These are phyloP conservation scores for Catamblyrhynchus diadema DNA, from an alignment of 2,797 vertebrate genomes.

Conservation along the genomic window DNA sequence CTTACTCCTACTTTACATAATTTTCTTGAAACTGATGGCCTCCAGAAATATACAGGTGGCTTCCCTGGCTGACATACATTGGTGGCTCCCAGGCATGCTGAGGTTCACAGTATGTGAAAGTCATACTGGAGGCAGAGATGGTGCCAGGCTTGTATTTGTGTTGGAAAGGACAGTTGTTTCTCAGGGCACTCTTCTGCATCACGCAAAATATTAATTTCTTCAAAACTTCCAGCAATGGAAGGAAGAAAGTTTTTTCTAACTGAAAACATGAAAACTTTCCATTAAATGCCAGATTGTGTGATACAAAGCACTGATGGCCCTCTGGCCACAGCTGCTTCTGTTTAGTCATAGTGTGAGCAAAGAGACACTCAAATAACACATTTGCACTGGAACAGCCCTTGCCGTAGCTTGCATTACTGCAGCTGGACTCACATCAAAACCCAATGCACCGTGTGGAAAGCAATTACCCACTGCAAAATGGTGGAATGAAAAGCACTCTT, in stretches of 20 bases:
- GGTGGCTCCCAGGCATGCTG: background rate
- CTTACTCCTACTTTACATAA: background rate
- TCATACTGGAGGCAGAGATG: background rate
- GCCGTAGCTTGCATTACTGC: constrained; percentile 59
- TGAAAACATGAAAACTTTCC: constrained; percentile 67
- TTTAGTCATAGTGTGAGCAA: constrained; percentile 79
- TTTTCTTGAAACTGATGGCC: background rate
- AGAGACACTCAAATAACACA: constrained; percentile 69
- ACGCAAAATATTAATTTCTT: constrained; percentile 61
- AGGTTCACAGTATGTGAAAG: background rate
- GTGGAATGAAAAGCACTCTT: constrained; percentile 67
- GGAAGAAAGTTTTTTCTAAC: constrained; percentile 58
- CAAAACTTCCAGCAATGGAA: constrained; percentile 62
- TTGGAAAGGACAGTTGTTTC: constrained; percentile 30
- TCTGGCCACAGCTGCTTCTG: constrained; percentile 78
- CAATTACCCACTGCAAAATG: constrained; percentile 71
- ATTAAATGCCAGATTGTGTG: constrained; percentile 71
- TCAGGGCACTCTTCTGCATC: constrained; percentile 41
- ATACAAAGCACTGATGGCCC: constrained; percentile 59
- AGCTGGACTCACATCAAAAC: constrained; percentile 75
- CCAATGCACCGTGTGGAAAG: constrained; percentile 59
- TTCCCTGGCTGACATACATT: background rate
- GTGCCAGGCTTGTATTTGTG: constrained; percentile 1
- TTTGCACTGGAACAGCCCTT: constrained; percentile 72
- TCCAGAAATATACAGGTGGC: background rate